Evolutionary conservation across 2,113 vertebrate species (phyloP), one percentile per base, ranked within the genome.

Genomic region (Labeo rohita): DNA sequence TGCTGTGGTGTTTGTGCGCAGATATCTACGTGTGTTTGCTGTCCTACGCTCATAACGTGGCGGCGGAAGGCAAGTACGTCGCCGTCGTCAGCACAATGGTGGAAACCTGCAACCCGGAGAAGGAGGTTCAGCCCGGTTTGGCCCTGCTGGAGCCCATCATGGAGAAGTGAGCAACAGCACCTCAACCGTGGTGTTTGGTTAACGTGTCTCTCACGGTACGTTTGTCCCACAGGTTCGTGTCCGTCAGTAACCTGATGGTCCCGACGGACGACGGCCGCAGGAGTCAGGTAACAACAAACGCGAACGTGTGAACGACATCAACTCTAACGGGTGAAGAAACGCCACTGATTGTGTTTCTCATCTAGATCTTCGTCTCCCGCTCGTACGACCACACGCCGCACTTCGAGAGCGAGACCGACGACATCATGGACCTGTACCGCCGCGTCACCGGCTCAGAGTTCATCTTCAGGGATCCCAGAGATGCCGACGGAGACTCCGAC

Each of bases 1-100:
- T 28, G 74, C 0, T 52, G 45, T 50, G 56, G 5, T 59, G 54
- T 80, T 39, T 52, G 59, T 63, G 18, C 45, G 63, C 89, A 99
- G 98, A 99, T 43, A 96, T 99, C 95, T 98, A 97, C 10, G 96
- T 99, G 86, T 97, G 96, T 90, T 96, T 99, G 91, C 96, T 98
- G 90, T 99, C 98, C 75, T 96, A 93, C 0, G 90, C 94, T 0
- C 98, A 99, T 92, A 98, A 96, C 0, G 96, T 99, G 91, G 96
- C 98, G 0, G 94, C 97, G 2, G 97, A 97, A 59, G 97, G 98
- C 66, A 97, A 97, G 92, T 99, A 97, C 92, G 96, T 99, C 1
- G 98, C 98, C 85, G 97, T 97, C 0, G 96, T 96, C 84, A 99
- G 97, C 91, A 97, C 98, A 0, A 95, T 95, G 0, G 95, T 95